A percentile compares a stretch with the other conserved stretches of the same genome.
Evolutionary conservation across 2,888 invertebrate genomes (phyloP).

Genomic region (Dryobota labecula): DNA sequence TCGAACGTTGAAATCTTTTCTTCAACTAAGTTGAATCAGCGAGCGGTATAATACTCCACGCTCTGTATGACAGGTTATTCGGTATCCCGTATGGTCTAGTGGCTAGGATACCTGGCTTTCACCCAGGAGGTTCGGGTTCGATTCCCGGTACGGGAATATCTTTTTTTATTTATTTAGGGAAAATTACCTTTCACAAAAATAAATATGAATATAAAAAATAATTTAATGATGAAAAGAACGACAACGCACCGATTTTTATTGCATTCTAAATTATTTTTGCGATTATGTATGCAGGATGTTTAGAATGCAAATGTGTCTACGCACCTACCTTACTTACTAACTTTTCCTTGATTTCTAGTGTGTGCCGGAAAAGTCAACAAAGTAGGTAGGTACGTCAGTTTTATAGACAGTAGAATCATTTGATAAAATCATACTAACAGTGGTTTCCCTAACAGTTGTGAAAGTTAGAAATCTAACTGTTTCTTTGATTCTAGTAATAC

Average conservation of each 20-base stretch:
- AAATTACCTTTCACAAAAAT: background rate
- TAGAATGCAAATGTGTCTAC: background rate
- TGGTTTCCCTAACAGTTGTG: constrained; percentile 21
- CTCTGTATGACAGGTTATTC: fast-evolving
- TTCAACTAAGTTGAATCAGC: constrained; percentile 27
- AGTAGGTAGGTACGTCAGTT: background rate
- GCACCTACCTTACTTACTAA: background rate
- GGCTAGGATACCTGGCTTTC: constrained; percentile 94
- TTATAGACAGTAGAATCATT: constrained; percentile 50
- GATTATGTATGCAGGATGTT: too few relatives aligned
- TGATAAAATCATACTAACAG: constrained; percentile 34
- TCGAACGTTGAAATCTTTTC: constrained; percentile 77
- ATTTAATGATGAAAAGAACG: background rate
- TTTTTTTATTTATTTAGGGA: constrained; percentile 29
- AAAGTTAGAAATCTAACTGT: constrained; percentile 30
- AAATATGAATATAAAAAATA: background rate
- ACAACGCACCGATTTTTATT: background rate
- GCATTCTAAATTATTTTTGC: background rate
- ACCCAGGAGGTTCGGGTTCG: constrained; percentile 94
- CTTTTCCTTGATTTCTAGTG: constrained; percentile 9
- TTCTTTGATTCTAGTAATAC: constrained; percentile 3
- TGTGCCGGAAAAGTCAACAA: constrained; percentile 33
- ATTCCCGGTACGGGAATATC: constrained; percentile 93
- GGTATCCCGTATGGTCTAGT: constrained; percentile 92
- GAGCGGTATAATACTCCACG: background rate